Evolutionary conservation across 2,113 vertebrate species (phyloP).

Genomic region (Numenius arquata): DNA sequence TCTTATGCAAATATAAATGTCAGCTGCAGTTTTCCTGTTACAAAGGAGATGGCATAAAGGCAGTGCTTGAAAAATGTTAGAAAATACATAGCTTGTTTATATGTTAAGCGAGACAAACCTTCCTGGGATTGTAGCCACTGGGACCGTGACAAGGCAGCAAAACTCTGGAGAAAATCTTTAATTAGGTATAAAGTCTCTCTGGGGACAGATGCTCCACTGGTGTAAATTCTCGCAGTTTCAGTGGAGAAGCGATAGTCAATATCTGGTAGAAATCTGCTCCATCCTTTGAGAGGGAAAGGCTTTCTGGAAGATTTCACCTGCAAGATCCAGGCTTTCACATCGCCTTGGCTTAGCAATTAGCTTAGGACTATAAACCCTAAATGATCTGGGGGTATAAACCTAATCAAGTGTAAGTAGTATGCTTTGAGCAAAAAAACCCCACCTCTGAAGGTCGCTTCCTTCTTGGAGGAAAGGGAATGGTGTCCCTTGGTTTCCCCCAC

Average conservation of each 20-base stretch:
- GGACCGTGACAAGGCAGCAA: neutral
- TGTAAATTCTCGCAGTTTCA: neutral
- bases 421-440: neutral
- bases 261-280: neutral
- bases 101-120: neutral
- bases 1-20: neutral
- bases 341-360: neutral
- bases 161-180: neutral
- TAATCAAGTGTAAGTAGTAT: neutral
- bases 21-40: neutral
- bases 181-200: neutral
- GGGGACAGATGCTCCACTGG: neutral
- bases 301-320: neutral
- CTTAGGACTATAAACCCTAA: neutral
- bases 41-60: neutral
- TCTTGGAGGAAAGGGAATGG: neutral
- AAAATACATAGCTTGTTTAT: neutral
- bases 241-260: neutral
- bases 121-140: neutral
- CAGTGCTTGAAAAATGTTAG: neutral
- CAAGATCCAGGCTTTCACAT: neutral
- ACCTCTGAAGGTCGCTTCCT: neutral
- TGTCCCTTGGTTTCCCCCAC: neutral
- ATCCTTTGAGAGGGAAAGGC: neutral
- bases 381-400: neutral